A percentile compares a stretch with the other conserved stretches of the same genome.
Evolutionary conservation across 2,888 invertebrate genomes (phyloP).

Genomic region (Fragum fragum): DNA sequence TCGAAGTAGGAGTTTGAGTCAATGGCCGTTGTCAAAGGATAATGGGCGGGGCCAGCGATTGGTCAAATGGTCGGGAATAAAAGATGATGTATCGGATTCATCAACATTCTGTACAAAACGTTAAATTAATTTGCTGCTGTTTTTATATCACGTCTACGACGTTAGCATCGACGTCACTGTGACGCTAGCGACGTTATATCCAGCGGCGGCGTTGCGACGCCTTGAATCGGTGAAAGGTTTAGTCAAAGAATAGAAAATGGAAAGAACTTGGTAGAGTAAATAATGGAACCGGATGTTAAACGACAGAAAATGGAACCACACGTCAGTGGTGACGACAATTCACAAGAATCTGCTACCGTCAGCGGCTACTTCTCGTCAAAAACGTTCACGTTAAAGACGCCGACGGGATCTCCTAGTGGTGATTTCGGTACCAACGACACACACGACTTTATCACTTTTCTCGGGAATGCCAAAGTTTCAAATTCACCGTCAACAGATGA

Average conservation of each 20-base stretch:
- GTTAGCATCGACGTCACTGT: background rate
- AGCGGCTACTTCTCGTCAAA: slow-evolving; percentile 56
- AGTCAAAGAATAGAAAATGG: background rate
- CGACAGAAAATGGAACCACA: slow-evolving; percentile 80
- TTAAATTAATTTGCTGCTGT: too few relatives aligned
- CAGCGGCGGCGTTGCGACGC: background rate
- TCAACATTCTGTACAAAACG: too few relatives aligned
- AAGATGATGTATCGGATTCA: too few relatives aligned
- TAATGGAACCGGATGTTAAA: slow-evolving; percentile 69
- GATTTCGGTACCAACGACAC: slow-evolving; percentile 64
- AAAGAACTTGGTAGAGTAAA: background rate
- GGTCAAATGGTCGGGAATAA: too few relatives aligned
- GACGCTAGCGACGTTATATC: background rate
- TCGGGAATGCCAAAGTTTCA: slow-evolving; percentile 47
- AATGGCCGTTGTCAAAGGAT: too few relatives aligned
- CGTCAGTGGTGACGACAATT: slow-evolving; percentile 78
- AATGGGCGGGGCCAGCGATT: too few relatives aligned
- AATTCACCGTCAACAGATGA: slow-evolving; percentile 27
- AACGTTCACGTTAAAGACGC: slow-evolving; percentile 67
- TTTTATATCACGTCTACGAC: too few relatives aligned
- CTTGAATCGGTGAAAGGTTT: background rate
- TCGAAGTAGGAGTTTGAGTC: too few relatives aligned
- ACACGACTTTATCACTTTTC: slow-evolving; percentile 75
- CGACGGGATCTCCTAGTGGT: slow-evolving; percentile 74
- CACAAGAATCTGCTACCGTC: slow-evolving; percentile 63